Conservation (phyloP, 2,797 vertebrate genomes). For the Aeoliscus strigatus region DNA sequence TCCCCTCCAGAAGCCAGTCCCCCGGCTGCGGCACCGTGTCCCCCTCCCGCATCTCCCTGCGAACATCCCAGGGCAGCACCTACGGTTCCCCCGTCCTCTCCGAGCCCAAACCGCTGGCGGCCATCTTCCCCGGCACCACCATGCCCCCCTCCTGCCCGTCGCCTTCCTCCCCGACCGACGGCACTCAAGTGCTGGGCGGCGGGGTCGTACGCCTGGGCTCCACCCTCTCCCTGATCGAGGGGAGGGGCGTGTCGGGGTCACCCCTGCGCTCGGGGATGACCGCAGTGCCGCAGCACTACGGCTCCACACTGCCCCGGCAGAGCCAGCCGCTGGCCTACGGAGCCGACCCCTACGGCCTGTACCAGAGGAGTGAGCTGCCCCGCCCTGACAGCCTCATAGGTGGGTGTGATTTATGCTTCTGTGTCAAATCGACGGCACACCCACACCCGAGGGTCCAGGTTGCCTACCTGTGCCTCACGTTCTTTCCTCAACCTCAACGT, state of each 20-base stretch:
- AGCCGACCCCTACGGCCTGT: constrained; percentile 86
- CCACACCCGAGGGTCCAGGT: too few relatives aligned
- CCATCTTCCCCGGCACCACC: constrained; percentile 81
- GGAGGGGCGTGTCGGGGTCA: constrained; percentile 78
- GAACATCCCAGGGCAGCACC: constrained; percentile 86
- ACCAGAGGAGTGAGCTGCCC: constrained; percentile 90
- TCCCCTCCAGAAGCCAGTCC: constrained; percentile 90
- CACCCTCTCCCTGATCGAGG: constrained; percentile 79
- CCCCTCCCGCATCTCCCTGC: constrained; percentile 80
- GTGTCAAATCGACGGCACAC: too few relatives aligned
- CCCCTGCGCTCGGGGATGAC: constrained; percentile 88
- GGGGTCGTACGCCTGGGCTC: constrained; percentile 73
- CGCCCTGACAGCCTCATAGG: constrained; percentile 96
- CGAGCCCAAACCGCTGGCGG: constrained; percentile 80
- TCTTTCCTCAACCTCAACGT: too few relatives aligned
- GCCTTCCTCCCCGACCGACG: constrained; percentile 65
- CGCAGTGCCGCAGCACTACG: constrained; percentile 91
- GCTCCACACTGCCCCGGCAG: constrained; percentile 81
- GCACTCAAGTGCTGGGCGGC: constrained; percentile 40
- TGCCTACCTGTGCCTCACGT: too few relatives aligned
- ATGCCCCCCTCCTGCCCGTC: constrained; percentile 81
- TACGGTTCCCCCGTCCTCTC: constrained; percentile 86
- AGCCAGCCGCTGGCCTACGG: constrained; percentile 82
- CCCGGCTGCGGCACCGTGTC: constrained; percentile 88
- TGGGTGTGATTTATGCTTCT: constrained; percentile 68